Conservation (phyloP, 2,797 vertebrate species). For the Enteromius unitaeniatus region DNA sequence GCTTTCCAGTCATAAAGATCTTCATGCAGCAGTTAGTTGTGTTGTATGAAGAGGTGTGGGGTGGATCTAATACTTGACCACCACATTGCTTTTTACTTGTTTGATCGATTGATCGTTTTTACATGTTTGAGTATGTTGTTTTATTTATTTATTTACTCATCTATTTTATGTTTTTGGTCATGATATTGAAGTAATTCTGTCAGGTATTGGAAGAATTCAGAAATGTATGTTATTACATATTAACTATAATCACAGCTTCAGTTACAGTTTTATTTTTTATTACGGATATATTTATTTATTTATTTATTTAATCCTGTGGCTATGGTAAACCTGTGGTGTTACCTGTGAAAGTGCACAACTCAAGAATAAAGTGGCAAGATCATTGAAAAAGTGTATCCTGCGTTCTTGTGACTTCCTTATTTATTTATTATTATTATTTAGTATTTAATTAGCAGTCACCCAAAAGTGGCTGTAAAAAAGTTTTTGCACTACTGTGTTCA, state of each 20-base stretch:
- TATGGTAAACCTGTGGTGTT: conserved; percentile 70
- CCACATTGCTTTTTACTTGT: neutral
- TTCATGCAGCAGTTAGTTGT: neutral
- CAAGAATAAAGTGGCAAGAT: conserved; percentile 68
- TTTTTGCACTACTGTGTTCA: neutral
- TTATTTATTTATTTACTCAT: conserved; percentile 46
- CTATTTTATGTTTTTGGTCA: neutral
- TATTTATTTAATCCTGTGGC: conserved; percentile 48
- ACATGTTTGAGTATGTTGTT: neutral
- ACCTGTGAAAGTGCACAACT: conserved; percentile 70
- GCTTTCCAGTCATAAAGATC: conserved; percentile 1
- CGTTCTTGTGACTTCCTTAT: neutral
- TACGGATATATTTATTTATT: conserved; percentile 56
- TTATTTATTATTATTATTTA: neutral
- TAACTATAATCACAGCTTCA: conserved; percentile 2
- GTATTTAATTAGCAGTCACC: neutral
- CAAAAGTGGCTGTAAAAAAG: neutral
- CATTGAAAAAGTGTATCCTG: neutral
- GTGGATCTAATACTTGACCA: neutral
- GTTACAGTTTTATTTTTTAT: conserved; percentile 65
- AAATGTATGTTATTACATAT: neutral
- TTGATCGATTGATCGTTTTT: neutral
- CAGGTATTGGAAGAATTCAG: neutral
- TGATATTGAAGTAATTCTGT: neutral
- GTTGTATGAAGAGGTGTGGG: neutral